Base-by-base conservation (phyloP, 1,140 invertebrate genomes). In the Aphaenogaster ashmeadi region DNA sequence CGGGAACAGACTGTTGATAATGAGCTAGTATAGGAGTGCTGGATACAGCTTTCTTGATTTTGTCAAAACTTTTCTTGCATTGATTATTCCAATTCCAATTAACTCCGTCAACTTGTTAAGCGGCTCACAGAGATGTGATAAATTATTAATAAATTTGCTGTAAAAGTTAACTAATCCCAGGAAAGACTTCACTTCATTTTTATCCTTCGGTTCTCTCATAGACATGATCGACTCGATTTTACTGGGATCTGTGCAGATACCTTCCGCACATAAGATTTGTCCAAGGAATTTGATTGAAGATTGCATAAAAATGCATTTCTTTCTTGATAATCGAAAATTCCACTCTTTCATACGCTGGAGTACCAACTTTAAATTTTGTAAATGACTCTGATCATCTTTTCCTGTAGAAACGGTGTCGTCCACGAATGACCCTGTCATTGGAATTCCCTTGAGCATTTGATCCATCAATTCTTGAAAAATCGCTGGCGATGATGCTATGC, bases 391-490 rank as follows among this genome's bases (percentile, higher is more conserved):
- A 9, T 66, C 36, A 11, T 66, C 4, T n/a, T 66, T 66, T 5
- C 62, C 64, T 3, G 64, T 67, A 44, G 38, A 44, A 44, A 67
- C 9, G 0, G 64, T 67, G 3, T 67, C 38, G n/a, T 67, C 38
- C 8, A 67, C 64, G 7, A 67, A 67, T 67, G 38, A 67, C 1
- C 38, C 38, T 67, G 64, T 67, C 64, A 44, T 67, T 8, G 64
- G 64, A 67, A 67, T 67, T 67, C 7, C 64, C 7, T 67, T 67
- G 9, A 67, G 18, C n/a, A 44, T 67, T n/a, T 38, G 18, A 67
- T 67, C 38, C 18, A 67, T 44, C 7, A 67, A 67, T 11, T 67
- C 64, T 44, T 67, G 64, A 67, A 67, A 67, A 44, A 67, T 67
- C 7, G n/a, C 64, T 21, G 64, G 38, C 7, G 64, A 67, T 3